A percentile compares a stretch with the other conserved stretches of the same genome.
Evolutionary conservation across 2,888 invertebrate species (phyloP).

Genomic region (Erannis defoliaria): DNA sequence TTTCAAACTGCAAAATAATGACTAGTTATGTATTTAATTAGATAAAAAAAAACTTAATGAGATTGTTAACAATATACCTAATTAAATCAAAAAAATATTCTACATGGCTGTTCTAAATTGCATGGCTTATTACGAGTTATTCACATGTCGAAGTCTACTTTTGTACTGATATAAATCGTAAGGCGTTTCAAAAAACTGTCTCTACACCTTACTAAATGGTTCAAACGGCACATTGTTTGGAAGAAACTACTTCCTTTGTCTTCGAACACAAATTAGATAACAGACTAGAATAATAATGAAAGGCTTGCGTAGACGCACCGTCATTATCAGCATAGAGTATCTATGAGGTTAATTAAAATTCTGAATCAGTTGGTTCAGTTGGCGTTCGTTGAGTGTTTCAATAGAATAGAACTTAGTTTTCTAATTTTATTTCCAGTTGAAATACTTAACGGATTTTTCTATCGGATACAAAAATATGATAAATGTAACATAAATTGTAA

Average conservation of each 20-base stretch:
- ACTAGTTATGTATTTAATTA: constrained; percentile 16
- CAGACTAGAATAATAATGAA: constrained; percentile 76
- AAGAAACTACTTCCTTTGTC: constrained; percentile 75
- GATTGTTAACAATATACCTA: constrained; percentile 4
- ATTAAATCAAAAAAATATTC: constrained; percentile 5
- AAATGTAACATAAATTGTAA: no score
- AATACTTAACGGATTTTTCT: not conserved
- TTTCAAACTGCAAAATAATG: not conserved
- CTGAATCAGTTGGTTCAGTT: constrained; percentile 33
- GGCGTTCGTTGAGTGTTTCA: constrained; percentile 4
- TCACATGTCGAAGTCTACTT: no score
- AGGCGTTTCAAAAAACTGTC: constrained; percentile 1
- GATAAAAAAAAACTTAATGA: constrained; percentile 25
- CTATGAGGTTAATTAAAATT: constrained; percentile 45
- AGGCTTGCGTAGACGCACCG: constrained; percentile 49
- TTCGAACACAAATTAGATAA: constrained; percentile 76
- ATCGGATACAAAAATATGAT: not conserved
- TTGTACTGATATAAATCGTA: not conserved
- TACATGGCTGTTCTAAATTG: constrained; percentile 10
- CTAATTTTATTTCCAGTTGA: not conserved
- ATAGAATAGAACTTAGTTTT: no score
- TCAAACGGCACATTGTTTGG: constrained; percentile 67
- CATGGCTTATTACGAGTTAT: no score
- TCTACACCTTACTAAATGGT: constrained; percentile 54
- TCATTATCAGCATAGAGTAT: constrained; percentile 44